phyloP scores from a whole-genome alignment of 2,113 vertebrate genomes.

The Conger conger region DNA sequence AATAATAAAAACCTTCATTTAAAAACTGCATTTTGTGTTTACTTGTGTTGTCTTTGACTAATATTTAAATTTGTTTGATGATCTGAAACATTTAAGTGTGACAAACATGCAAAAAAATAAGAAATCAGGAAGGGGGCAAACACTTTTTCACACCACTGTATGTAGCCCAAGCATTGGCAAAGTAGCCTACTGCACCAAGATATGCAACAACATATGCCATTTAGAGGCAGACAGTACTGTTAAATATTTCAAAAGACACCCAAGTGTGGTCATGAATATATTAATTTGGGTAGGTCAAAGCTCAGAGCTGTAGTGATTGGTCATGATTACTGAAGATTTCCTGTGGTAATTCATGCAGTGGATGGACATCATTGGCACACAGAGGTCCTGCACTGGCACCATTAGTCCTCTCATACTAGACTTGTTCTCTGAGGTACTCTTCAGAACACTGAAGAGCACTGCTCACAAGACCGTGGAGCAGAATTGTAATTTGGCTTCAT shows the following conservation, averaged over 20 bases:
- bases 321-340: neutral
- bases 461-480: neutral
- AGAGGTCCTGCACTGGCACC: neutral
- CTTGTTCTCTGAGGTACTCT: neutral
- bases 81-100: too few relatives aligned
- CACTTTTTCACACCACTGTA: too few relatives aligned
- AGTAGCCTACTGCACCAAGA: neutral
- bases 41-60: too few relatives aligned
- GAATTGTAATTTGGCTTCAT: neutral
- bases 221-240: neutral
- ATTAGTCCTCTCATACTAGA: neutral
- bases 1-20: too few relatives aligned
- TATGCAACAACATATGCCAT: neutral
- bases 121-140: too few relatives aligned
- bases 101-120: too few relatives aligned
- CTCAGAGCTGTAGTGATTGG: constrained; percentile 9
- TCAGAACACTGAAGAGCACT: neutral
- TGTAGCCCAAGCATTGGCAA: neutral
- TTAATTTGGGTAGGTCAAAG: neutral
- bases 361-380: neutral
- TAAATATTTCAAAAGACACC: neutral
- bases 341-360: neutral
- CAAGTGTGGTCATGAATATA: neutral
- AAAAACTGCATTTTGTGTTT: too few relatives aligned
- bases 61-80: too few relatives aligned